These are phyloP conservation scores for Dioctria linearis DNA, from an alignment of 2,888 invertebrate species.

Conservation along the genomic window DNA sequence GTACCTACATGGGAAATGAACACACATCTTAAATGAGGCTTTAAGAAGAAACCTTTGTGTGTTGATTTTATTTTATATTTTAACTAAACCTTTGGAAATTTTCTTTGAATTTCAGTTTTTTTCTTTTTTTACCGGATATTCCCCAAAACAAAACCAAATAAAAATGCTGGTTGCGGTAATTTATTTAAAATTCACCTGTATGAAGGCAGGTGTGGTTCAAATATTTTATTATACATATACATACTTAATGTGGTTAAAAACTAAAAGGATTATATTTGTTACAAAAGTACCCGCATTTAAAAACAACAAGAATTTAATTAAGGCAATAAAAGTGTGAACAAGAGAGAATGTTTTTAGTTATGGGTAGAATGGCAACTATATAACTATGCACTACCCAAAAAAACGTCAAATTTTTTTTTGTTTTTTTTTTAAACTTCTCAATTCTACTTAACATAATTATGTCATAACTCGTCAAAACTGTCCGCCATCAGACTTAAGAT, in stretches of 20 bases:
- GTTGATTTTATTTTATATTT: constrained; percentile 29
- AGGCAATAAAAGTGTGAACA: background rate
- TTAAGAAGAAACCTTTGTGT: too few relatives aligned
- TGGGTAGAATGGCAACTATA: background rate
- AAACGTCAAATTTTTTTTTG: background rate
- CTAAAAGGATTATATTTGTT: constrained; percentile 1
- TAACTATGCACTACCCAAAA: background rate
- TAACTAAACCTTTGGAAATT: constrained; percentile 16
- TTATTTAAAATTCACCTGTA: constrained; percentile 24
- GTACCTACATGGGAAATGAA: background rate
- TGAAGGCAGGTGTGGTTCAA: constrained; percentile 32
- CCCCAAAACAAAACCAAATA: background rate
- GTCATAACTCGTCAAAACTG: constrained; percentile 49
- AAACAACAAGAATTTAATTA: constrained; percentile 1
- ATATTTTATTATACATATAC: background rate
- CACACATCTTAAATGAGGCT: constrained; percentile 3
- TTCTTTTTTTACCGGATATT: background rate
- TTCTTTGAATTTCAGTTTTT: background rate
- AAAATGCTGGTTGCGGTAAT: constrained; percentile 14
- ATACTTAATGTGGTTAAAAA: background rate
- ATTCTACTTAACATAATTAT: constrained; percentile 25
- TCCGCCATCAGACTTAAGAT: constrained; percentile 9
- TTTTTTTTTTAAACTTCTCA: background rate
- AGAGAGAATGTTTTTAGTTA: background rate
- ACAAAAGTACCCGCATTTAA: background rate